Conservation (phyloP, 2,888 invertebrate genomes). For the Pyrrhopygopsis socrates region DNA sequence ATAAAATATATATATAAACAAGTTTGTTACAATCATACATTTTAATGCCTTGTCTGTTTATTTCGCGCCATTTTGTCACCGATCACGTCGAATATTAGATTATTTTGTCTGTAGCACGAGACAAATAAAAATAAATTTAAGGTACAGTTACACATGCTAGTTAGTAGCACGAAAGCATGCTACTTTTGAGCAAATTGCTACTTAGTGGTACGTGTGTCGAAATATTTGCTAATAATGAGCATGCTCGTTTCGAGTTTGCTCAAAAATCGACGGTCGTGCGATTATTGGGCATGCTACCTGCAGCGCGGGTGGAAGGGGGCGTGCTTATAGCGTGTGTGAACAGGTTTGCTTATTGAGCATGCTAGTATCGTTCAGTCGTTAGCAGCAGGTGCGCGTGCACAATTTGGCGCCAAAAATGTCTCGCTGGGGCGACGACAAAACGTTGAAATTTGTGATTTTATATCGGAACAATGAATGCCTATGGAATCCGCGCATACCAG, state of each 20-base stretch:
- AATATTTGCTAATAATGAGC: constrained; percentile 64
- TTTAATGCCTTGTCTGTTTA: too few relatives aligned
- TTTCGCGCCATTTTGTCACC: too few relatives aligned
- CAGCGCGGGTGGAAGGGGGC: constrained; percentile 67
- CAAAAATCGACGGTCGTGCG: constrained; percentile 65
- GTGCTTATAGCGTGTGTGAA: constrained; percentile 41
- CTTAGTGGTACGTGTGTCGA: constrained; percentile 16
- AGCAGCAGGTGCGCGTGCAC: not conserved
- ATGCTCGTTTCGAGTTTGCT: constrained; percentile 74
- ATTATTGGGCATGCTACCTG: constrained; percentile 79
- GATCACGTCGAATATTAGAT: too few relatives aligned
- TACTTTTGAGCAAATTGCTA: not conserved
- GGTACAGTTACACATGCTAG: not conserved
- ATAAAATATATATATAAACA: too few relatives aligned
- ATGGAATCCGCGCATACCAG: not conserved
- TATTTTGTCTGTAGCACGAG: too few relatives aligned
- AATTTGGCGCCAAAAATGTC: constrained; percentile 28
- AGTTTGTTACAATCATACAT: too few relatives aligned
- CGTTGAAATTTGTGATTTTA: constrained; percentile 66
- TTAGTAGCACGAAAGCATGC: not conserved
- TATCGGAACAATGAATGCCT: not conserved
- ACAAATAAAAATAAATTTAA: too few relatives aligned
- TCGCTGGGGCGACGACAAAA: constrained; percentile 39
- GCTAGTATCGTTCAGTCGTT: constrained; percentile 6
- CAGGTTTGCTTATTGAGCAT: constrained; percentile 43